Base-by-base conservation (phyloP, 2,113 vertebrate genomes). In the Rhagologus leucostigma region DNA sequence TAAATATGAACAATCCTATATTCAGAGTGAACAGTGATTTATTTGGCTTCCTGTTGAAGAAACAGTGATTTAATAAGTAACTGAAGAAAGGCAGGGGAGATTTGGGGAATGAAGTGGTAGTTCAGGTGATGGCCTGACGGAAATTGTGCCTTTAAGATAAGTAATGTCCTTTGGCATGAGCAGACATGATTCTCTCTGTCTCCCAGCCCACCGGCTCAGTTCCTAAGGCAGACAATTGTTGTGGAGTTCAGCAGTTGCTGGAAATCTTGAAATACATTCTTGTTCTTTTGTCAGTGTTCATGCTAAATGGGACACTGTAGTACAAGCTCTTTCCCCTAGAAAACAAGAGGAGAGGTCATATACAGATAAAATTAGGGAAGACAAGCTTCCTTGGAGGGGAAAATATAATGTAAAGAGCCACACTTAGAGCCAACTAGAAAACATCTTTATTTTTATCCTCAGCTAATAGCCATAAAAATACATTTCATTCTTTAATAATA, bases 1-100 rank as follows among this genome's bases (percentile, higher is more conserved):
- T 84, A 96, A 91, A 89, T 84, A 93, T 14, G 37, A 95, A 65
- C 67, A 80, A 82, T 67, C 71, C 37, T 96, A 14, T 76, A 63
- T 82, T 87, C 53, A 78, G 77, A 75, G 60, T 88, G 46, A 85
- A 49, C n/a, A 57, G 57, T 86, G 47, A 59, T 86, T 85, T 90
- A 46, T 91, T 92, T 67, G 60, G 46, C 53, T 82, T 95, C 64
- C 62, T 87, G n/a, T 29, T 67, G 73, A 89, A 92, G 69, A 89
- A 89, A 68, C 19, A 32, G 32, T 63, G 47, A 63, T 90, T 88
- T 77, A 75, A 24, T 64, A 77, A 63, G 30, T 75, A 79, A 53
- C 50, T 35, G n/a, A 74, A 86, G 60, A 62, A 73, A 78, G 73
- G 35, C 23, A 23, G 30, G 52, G 24, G n/a, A 19, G 6, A 26